phyloP scores from a whole-genome alignment of 2,888 invertebrate species.

The Apotomis capreana region DNA sequence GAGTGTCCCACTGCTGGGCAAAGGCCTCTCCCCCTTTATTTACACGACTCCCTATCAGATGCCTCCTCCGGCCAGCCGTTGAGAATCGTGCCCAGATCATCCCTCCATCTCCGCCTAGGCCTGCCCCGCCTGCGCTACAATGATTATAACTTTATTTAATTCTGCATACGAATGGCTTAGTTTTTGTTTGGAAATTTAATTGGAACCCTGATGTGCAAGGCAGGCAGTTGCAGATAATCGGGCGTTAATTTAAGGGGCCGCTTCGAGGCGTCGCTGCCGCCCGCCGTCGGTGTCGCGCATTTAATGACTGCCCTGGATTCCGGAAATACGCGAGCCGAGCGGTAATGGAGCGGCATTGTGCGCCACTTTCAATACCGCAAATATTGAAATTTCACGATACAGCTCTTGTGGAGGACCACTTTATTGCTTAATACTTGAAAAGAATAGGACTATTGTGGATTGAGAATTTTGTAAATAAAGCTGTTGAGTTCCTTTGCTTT shows the following conservation, averaged over 20 bases:
- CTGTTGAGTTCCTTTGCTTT: neutral
- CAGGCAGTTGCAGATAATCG: conserved; percentile 64
- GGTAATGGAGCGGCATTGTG: conserved; percentile 79
- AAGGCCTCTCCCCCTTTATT: no score
- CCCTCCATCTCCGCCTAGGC: no score
- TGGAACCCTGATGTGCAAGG: conserved; percentile 50
- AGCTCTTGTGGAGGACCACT: conserved; percentile 59
- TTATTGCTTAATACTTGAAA: conserved; percentile 39
- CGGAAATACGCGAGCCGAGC: conserved; percentile 79
- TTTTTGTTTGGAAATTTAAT: conserved; percentile 49
- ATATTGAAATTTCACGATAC: conserved; percentile 78
- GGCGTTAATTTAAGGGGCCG: conserved; percentile 70
- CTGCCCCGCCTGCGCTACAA: no score
- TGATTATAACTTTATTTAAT: neutral
- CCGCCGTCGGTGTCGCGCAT: conserved; percentile 57
- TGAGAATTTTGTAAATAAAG: conserved; percentile 45
- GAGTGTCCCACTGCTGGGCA: no score
- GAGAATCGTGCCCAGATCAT: no score
- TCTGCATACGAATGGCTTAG: conserved; percentile 15
- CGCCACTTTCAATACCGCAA: conserved; percentile 76
- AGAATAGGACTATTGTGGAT: conserved; percentile 42
- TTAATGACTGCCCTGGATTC: conserved; percentile 78
- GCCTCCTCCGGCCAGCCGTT: no score
- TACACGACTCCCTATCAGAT: no score
- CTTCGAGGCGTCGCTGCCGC: conserved; percentile 46